Conservation (phyloP, 64 coral and sea anemone species). For the Anthopleura sola region DNA sequence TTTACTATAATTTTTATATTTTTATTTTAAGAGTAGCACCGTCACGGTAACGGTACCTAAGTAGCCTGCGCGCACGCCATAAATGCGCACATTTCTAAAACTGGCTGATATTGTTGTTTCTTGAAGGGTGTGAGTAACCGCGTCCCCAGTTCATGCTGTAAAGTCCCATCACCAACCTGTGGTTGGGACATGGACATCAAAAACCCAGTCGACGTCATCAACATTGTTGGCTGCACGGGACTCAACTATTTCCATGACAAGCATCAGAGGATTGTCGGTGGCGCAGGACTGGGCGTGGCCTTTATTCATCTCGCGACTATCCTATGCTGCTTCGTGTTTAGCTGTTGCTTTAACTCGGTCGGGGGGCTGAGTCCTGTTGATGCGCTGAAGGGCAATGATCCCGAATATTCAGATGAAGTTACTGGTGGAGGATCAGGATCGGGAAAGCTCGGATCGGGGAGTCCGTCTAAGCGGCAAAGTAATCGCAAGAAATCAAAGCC, state of each 20-base stretch:
- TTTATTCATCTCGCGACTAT: conserved; percentile 70
- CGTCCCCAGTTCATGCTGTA: conserved; percentile 81
- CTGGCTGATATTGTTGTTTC: not conserved
- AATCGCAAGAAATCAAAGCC: conserved; percentile 21
- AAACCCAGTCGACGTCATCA: conserved; percentile 89
- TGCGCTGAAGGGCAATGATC: conserved; percentile 73
- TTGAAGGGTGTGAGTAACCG: conserved; percentile 70
- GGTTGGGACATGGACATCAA: conserved; percentile 87
- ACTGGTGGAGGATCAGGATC: not conserved
- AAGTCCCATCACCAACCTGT: conserved; percentile 56
- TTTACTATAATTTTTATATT: too few species aligned
- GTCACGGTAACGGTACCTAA: not conserved
- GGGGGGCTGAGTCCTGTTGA: conserved; percentile 74
- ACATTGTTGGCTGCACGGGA: conserved; percentile 78
- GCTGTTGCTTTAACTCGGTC: conserved; percentile 79
- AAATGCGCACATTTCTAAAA: not conserved
- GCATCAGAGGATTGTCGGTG: conserved; percentile 70
- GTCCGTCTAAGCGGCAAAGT: not conserved
- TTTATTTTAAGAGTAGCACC: too few species aligned
- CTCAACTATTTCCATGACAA: conserved; percentile 79
- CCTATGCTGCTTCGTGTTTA: conserved; percentile 64
- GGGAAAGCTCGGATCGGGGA: not conserved
- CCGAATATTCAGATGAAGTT: conserved; percentile 11
- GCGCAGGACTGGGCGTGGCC: conserved; percentile 75
- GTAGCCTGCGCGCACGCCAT: too few species aligned